Percentiles rank a stretch among this genome's conserved stretches.
Evolutionary conservation across 2,797 vertebrate species (phyloP).

Genomic region (Falco biarmicus): DNA sequence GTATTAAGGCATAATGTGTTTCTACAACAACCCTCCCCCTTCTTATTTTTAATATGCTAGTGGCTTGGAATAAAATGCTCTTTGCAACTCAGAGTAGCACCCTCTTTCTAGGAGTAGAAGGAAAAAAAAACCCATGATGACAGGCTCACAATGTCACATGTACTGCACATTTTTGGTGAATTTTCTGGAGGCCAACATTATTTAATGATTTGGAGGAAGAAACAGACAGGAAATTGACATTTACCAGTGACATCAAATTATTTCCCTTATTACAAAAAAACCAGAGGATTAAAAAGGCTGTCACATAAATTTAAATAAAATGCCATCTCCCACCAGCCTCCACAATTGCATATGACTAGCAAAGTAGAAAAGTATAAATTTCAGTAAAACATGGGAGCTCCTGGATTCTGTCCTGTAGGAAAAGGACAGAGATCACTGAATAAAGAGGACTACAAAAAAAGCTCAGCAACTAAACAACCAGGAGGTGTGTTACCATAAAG

Average conservation of each 20-base stretch:
- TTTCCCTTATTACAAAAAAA: background rate
- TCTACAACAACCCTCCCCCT: background rate
- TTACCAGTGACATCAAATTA: background rate
- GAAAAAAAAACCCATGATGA: background rate
- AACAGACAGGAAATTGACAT: background rate
- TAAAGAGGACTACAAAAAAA: background rate
- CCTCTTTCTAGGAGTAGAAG: background rate
- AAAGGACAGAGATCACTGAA: background rate
- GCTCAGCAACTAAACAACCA: background rate
- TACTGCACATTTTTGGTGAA: background rate
- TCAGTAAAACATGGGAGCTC: background rate
- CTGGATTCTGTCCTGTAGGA: background rate
- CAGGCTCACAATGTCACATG: background rate
- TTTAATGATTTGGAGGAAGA: background rate
- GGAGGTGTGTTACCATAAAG: background rate
- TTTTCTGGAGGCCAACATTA: background rate
- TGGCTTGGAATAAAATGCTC: conserved; percentile 23
- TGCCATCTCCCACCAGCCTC: background rate
- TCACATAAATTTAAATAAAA: background rate
- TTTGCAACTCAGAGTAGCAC: background rate
- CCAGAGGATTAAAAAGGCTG: background rate
- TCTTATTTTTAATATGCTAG: conserved; percentile 11
- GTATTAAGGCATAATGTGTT: background rate
- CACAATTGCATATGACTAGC: background rate
- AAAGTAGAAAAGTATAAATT: background rate